These are phyloP conservation scores for Apeltes quadracus DNA, from an alignment of 2,113 vertebrate species.

Conservation along the genomic window DNA sequence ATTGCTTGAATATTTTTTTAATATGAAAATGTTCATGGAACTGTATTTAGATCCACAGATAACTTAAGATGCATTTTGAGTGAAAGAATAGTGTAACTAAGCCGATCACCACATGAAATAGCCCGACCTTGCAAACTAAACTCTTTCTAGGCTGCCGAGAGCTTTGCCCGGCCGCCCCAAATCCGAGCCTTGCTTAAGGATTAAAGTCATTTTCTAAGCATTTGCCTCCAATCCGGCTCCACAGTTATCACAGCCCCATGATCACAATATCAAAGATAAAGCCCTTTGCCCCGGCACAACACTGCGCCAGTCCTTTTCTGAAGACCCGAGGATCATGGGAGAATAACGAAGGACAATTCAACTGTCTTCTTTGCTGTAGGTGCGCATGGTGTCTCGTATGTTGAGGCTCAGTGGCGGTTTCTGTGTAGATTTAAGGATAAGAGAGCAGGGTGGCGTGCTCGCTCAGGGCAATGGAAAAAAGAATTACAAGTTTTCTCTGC, in stretches of 20 bases:
- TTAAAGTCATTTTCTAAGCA: conserved; percentile 52
- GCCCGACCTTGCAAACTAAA: background rate
- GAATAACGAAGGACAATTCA: background rate
- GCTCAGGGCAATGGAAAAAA: conserved; percentile 20
- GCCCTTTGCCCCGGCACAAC: conserved; percentile 15
- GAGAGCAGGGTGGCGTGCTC: conserved; percentile 5
- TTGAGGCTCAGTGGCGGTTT: conserved; percentile 10
- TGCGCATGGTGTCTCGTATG: conserved; percentile 9
- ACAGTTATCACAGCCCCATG: conserved; percentile 48
- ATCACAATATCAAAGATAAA: conserved; percentile 58
- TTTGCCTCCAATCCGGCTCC: conserved; percentile 45
- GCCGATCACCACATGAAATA: conserved; percentile 8
- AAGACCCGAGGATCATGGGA: conserved; percentile 6
- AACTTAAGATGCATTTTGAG: background rate
- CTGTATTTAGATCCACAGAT: background rate
- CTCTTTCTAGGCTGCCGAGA: conserved; percentile 21
- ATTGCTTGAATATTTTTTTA: background rate
- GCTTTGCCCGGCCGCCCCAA: conserved; percentile 33
- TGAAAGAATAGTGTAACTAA: background rate
- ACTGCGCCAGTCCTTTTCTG: conserved; percentile 14
- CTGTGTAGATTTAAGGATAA: conserved; percentile 31
- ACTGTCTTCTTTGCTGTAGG: conserved; percentile 21
- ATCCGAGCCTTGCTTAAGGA: conserved; percentile 46
- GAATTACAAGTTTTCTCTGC: conserved; percentile 30
- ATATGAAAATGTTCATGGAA: background rate